phyloP scores from a whole-genome alignment of 2,888 invertebrate genomes.

The Metallyticus violacea region DNA sequence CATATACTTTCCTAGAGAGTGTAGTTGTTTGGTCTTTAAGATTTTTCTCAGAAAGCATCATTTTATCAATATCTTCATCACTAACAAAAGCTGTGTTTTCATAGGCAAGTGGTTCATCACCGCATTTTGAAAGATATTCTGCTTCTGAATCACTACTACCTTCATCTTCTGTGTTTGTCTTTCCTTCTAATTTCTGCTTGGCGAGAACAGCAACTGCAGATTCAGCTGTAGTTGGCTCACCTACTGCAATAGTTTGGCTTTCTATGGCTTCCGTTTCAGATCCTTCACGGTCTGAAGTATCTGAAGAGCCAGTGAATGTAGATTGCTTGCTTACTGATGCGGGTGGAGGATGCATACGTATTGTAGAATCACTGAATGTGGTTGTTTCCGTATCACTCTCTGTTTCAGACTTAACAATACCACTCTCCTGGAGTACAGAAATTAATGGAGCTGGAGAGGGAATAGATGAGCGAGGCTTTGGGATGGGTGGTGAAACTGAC shows the following conservation, averaged over 20 bases:
- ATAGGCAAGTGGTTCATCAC: slow-evolving; percentile 42
- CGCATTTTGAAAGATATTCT: slow-evolving; percentile 38
- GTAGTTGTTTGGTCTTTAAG: slow-evolving; percentile 48
- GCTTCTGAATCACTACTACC: slow-evolving; percentile 39
- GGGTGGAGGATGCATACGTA: slow-evolving; percentile 30
- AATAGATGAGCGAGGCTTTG: slow-evolving; percentile 45
- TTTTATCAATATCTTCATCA: slow-evolving; percentile 29
- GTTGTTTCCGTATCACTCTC: slow-evolving; percentile 33
- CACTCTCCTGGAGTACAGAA: slow-evolving; percentile 9
- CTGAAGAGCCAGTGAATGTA: slow-evolving; percentile 33
- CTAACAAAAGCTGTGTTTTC: slow-evolving; percentile 47
- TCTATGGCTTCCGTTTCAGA: slow-evolving; percentile 28
- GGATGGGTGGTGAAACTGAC: slow-evolving; percentile 43
- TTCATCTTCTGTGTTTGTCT: slow-evolving; percentile 13
- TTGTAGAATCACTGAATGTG: slow-evolving; percentile 32
- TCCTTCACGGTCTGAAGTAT: slow-evolving; percentile 31
- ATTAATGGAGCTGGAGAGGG: slow-evolving; percentile 5
- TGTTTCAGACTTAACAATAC: slow-evolving; percentile 17
- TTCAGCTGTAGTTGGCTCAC: slow-evolving; percentile 38
- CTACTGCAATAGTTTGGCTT: slow-evolving; percentile 4
- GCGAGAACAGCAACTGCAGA: slow-evolving; percentile 37
- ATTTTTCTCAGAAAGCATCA: slow-evolving; percentile 38
- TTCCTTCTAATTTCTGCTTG: slow-evolving; percentile 24
- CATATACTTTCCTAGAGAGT: slow-evolving; percentile 46
- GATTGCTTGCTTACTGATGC: slow-evolving; percentile 29